A percentile compares a stretch with the other conserved stretches of the same genome.
phyloP scores from a whole-genome alignment of 2,888 invertebrate genomes.

The Hirtodrosophila trivittata region DNA sequence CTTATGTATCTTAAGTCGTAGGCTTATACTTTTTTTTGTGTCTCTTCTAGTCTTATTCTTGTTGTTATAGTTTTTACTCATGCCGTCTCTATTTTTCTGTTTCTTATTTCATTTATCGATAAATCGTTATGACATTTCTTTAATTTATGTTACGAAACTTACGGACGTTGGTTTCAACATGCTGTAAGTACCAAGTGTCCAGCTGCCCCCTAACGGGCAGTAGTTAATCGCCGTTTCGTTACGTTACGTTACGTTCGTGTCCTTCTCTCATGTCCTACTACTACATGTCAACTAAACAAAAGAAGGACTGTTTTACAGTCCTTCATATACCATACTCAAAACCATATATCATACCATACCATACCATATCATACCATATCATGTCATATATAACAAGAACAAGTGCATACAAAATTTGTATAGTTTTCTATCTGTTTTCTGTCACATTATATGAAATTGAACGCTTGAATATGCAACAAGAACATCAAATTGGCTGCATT shows the following conservation, averaged over 20 bases:
- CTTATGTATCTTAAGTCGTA: constrained; percentile 45
- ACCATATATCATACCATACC: constrained; percentile 1
- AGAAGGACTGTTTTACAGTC: constrained; percentile 5
- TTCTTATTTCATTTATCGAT: constrained; percentile 51
- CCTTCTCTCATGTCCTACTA: constrained; percentile 27
- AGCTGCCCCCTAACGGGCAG: constrained; percentile 34
- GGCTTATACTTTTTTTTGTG: constrained; percentile 21
- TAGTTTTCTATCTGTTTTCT: constrained; percentile 18
- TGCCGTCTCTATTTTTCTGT: constrained; percentile 46
- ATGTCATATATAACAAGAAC: constrained; percentile 23
- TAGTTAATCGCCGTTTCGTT: constrained; percentile 44
- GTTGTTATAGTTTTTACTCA: constrained; percentile 52
- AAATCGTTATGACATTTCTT: constrained; percentile 47
- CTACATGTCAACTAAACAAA: constrained; percentile 27
- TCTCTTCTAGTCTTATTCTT: constrained; percentile 19
- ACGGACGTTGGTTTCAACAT: constrained; percentile 61
- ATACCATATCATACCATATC: constrained; percentile 10
- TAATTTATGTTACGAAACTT: constrained; percentile 48
- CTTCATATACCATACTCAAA: constrained; percentile 27
- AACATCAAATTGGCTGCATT: constrained; percentile 32
- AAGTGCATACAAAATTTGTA: constrained; percentile 23
- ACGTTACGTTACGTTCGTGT: constrained; percentile 46
- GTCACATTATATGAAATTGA: constrained; percentile 20
- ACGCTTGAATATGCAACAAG: constrained; percentile 23
- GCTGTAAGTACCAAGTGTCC: constrained; percentile 81